phyloP scores from a whole-genome alignment of 2,113 vertebrate genomes.

The Dinomys branickii region DNA sequence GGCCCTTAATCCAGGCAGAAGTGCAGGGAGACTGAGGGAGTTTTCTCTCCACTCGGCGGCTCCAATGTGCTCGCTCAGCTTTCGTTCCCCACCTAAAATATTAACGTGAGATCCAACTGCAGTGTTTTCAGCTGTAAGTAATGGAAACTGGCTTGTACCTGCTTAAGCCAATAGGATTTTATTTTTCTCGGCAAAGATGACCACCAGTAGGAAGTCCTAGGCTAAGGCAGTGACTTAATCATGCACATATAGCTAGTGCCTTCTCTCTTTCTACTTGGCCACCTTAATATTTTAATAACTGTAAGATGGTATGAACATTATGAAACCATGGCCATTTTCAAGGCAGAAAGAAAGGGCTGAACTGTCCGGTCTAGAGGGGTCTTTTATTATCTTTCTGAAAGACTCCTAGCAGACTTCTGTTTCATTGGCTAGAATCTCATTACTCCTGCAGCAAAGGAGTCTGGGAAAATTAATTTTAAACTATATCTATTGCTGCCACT shows the following conservation, averaged over 20 bases:
- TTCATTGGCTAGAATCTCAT: neutral
- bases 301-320: neutral
- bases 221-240: neutral
- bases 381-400: neutral
- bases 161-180: neutral
- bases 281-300: neutral
- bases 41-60: neutral
- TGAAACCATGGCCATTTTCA: neutral
- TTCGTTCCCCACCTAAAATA: neutral
- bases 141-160: neutral
- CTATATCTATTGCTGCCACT: neutral
- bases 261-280: neutral
- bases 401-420: neutral
- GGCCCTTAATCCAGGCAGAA: neutral
- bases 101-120: neutral
- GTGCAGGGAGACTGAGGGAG: fast-evolving
- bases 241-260: neutral
- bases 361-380: neutral
- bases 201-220: neutral
- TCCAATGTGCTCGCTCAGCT: neutral
- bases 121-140: neutral
- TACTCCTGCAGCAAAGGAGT: neutral
- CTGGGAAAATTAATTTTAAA: neutral
- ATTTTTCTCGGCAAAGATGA: neutral
- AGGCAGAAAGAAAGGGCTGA: neutral